These are phyloP conservation scores for Aphelocoma californica DNA, from an alignment of 2,797 vertebrate species.

Conservation along the genomic window DNA sequence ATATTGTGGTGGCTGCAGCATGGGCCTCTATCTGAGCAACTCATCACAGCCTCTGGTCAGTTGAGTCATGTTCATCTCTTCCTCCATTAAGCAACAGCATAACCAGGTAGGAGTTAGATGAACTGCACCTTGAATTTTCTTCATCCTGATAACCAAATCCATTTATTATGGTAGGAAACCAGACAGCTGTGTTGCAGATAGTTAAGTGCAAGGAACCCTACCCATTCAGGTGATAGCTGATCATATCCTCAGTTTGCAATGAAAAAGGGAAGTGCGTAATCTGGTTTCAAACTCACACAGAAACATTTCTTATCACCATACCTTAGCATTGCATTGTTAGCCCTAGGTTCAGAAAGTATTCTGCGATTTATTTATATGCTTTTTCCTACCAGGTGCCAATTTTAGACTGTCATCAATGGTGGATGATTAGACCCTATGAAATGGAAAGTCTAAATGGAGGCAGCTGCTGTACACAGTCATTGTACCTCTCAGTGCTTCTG, in stretches of 20 bases:
- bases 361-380: neutral
- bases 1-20: neutral
- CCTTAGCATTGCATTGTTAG: neutral
- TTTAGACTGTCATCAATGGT: neutral
- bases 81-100: neutral
- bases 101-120: neutral
- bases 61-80: neutral
- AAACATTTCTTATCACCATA: neutral
- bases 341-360: neutral
- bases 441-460: neutral
- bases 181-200: neutral
- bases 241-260: neutral
- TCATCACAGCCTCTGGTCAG: neutral
- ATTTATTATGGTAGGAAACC: neutral
- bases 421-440: neutral
- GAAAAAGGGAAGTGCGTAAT: neutral
- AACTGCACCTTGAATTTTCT: neutral
- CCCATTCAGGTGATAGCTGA: neutral
- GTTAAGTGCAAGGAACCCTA: neutral
- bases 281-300: neutral
- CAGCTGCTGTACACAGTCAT: neutral
- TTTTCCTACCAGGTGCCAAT: neutral
- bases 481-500: neutral
- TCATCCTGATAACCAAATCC: neutral
- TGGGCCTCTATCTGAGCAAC: neutral